These are phyloP conservation scores for Sepiola atlantica DNA, from an alignment of 2,888 invertebrate genomes.

Conservation along the genomic window DNA sequence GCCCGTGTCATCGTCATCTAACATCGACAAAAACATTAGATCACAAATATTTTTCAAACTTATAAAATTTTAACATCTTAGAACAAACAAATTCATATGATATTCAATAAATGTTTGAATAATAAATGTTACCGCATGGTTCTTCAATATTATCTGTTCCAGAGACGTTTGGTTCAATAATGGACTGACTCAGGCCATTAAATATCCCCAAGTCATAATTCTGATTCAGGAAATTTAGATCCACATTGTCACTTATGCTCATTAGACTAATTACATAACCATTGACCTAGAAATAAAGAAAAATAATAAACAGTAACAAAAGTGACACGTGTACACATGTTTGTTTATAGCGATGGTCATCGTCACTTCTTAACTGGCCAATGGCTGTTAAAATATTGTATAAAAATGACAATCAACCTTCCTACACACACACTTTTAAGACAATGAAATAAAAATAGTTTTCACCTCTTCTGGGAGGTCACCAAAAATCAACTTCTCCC, in stretches of 20 bases:
- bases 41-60: not conserved
- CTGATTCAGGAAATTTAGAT: conserved; percentile 71
- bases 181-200: conserved; percentile 65
- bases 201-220: conserved; percentile 74
- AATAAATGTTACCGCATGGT: not conserved
- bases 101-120: not conserved
- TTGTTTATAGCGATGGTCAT: too few species aligned
- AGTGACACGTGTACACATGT: not conserved
- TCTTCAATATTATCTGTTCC: not conserved
- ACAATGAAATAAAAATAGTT: too few species aligned
- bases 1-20: not conserved
- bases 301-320: not conserved
- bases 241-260: conserved; percentile 73
- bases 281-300: conserved; percentile 66
- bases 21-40: not conserved
- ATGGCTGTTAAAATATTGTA: too few species aligned
- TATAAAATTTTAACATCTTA: not conserved
- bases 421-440: too few species aligned
- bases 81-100: not conserved
- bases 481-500: too few species aligned
- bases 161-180: not conserved
- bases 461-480: too few species aligned
- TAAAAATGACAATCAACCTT: too few species aligned
- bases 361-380: too few species aligned
- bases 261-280: conserved; percentile 75